Conservation (phyloP, 53 echinoderm and acorn worm species). For the Hippasteria phrygiana region DNA sequence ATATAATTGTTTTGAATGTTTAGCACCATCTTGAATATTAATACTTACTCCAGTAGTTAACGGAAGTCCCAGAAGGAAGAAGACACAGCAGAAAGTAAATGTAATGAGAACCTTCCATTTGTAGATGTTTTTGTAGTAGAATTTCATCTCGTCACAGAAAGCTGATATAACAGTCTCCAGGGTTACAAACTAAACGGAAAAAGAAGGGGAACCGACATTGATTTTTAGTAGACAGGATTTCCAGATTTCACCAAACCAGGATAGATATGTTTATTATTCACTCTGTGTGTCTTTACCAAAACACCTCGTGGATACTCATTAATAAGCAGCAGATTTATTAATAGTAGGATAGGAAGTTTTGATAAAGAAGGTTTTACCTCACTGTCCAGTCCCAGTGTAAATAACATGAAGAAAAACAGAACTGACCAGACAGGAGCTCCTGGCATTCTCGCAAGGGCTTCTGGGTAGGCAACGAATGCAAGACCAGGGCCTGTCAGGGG, state of each 20-base stretch:
- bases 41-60: constrained; percentile 74
- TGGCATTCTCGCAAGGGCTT: constrained; percentile 86
- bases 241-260: neutral
- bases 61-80: constrained; percentile 75
- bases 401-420: constrained; percentile 88
- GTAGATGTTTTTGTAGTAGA: constrained; percentile 43
- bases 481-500: constrained; percentile 78
- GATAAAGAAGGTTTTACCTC: constrained; percentile 55
- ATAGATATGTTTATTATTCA: neutral
- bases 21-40: neutral
- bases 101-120: constrained; percentile 69
- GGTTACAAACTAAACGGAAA: constrained; percentile 76
- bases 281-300: neutral
- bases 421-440: constrained; percentile 77
- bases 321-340: neutral
- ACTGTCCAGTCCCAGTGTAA: constrained; percentile 86
- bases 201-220: neutral
- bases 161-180: constrained; percentile 83
- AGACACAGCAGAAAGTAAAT: constrained; percentile 43
- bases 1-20: too few relatives aligned
- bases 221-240: neutral
- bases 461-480: constrained; percentile 87
- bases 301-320: neutral
- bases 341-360: neutral
- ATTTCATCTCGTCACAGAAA: constrained; percentile 73